phyloP scores from a whole-genome alignment of 2,888 invertebrate genomes.

The Geotrupes spiniger region DNA sequence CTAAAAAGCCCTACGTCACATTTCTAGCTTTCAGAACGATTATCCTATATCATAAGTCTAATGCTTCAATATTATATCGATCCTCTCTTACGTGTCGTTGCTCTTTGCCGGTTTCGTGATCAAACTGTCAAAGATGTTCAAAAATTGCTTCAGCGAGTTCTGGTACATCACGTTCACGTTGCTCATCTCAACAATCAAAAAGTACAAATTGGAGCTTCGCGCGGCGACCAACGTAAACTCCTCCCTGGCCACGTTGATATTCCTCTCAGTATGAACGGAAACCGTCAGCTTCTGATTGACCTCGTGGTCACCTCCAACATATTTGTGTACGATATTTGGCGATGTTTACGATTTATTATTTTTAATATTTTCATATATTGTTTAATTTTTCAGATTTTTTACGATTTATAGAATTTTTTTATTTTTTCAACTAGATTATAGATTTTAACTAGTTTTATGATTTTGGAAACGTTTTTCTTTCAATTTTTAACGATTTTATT shows the following conservation, averaged over 20 bases:
- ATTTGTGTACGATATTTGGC: too few relatives aligned
- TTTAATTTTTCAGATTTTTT: too few relatives aligned
- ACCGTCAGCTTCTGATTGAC: slow-evolving; percentile 91
- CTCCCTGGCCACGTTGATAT: slow-evolving; percentile 90
- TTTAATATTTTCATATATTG: too few relatives aligned
- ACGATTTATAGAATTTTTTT: too few relatives aligned
- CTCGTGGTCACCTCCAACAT: too few relatives aligned
- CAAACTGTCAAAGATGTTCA: slow-evolving; percentile 89
- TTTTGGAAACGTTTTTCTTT: too few relatives aligned
- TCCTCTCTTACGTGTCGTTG: slow-evolving; percentile 79
- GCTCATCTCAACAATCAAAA: slow-evolving; percentile 96
- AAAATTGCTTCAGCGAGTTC: slow-evolving; percentile 90
- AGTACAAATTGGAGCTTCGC: slow-evolving; percentile 93
- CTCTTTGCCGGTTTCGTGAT: slow-evolving; percentile 89
- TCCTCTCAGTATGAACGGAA: slow-evolving; percentile 89
- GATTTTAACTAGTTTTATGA: too few relatives aligned
- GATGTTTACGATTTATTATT: too few relatives aligned
- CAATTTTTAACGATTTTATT: too few relatives aligned
- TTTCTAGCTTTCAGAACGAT: too few relatives aligned
- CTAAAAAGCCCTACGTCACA: too few relatives aligned
- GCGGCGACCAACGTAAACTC: slow-evolving; percentile 95
- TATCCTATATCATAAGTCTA: slow-evolving; percentile 75
- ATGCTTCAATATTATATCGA: slow-evolving; percentile 83
- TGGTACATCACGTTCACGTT: slow-evolving; percentile 97
- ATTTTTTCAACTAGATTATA: too few relatives aligned